Base-by-base conservation (phyloP, 2,797 vertebrate species). In the Sphenopsis melanotis region DNA sequence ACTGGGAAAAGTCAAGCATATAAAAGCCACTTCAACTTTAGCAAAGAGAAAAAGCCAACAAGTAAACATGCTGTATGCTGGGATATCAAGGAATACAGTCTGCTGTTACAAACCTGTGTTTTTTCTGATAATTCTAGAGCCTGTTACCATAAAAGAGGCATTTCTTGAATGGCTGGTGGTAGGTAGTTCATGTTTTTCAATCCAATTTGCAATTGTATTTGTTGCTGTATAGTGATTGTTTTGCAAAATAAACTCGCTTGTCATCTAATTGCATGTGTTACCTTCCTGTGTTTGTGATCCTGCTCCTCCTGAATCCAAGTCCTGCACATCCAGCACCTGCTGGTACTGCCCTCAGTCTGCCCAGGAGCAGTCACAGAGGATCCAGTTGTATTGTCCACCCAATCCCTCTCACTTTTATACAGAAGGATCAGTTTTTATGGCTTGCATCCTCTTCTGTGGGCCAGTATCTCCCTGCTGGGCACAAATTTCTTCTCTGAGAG, bases 141-240 rank as follows among this genome's bases (percentile, higher is more conserved):
- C 98, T 98, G 97, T 98, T 97, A 97, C 96, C 96, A 97, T 98
- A 97, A 96, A 98, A 96, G 97, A 98, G 98, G 97, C 97, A 95
- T 98, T 98, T 98, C 96, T 98, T 98, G 98, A 98, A 98, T 98
- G 98, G 97, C 98, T 98, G 98, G 97, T 98, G 98, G 97, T 98
- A 98, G 98, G 97, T 98, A 98, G 98, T 98, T 98, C 97, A 98
- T 98, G 98, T 98, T 98, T 98, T 98, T 98, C 98, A 98, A 98
- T 98, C 98, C 98, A 17, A 98, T 98, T 98, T 98, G 98, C 97
- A 98, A 93, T 98, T 98, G 98, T 98, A 98, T 98, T 98, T 98
- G 98, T 98, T 98, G 98, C 98, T 98, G 98, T 98, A 98, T 98
- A 98, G 98, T 98, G 98, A 98, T 98, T 98, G 98, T 98, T 98